Base-by-base conservation (phyloP, 1,140 invertebrate genomes). In the Mylabris phalerata region DNA sequence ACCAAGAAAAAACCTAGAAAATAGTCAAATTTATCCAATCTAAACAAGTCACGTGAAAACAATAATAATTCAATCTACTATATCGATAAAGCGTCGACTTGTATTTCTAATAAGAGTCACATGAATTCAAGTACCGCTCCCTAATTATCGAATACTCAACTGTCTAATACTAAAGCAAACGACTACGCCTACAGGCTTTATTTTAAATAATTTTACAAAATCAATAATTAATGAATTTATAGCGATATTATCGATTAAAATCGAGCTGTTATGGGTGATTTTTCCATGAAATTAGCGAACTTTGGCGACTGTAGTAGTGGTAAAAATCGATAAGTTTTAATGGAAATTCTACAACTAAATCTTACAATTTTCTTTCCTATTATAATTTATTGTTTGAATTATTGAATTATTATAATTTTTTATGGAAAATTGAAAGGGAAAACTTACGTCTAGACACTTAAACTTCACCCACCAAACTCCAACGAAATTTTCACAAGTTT, bases 401-500 rank as follows among this genome's bases (percentile, higher is more conserved):
- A 5, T 32, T 32, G 32, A 32, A 19, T 19, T 32, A 7, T 32
- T 32, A 7, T 32, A 5, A 5, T 4, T 32, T 32, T 32, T 32
- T 5, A 32, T 5, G 32, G 32, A 7, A 32, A 32, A 32, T 32
- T 32, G 7, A 32, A 32, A 5, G 32, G 11, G 51, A 56, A 19
- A 51, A 65, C 64, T 68, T 64, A 68, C 66, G 44, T 63, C 54
- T 65, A 60, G 45, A 54, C 38, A 41, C 26, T 49, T 42, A 48
- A 61, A 68, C 62, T 58, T 61, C 64, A 68, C 66, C 62, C 64
- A 66, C 62, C 48, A 50, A 66, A 68, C 64, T 68, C 41, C 3
- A 57, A 57, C 60, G 60, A 61, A 62, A 68, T 46, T 43, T 59
- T 48, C 59, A 4, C 32, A 59, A 43, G 46, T 48, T 55, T 52